A percentile compares a stretch with the other conserved stretches of the same genome.
Conservation (phyloP, 2,113 vertebrate species). For the Seriola aureovittata region DNA sequence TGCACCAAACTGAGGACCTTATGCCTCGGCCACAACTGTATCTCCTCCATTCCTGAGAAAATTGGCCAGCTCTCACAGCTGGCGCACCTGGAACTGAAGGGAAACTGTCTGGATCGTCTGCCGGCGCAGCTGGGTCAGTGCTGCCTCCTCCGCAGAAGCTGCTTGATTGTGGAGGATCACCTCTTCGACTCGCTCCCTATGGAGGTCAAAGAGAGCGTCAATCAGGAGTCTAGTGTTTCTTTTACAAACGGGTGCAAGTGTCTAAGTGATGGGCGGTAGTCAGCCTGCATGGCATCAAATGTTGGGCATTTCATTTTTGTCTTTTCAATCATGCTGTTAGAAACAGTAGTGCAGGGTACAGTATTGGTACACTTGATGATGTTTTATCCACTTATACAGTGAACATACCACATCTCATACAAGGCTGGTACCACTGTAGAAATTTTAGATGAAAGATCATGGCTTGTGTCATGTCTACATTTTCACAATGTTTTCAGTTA, state of each 20-base stretch:
- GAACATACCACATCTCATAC: constrained; percentile 22
- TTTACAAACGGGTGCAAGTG: constrained; percentile 91
- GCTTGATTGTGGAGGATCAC: constrained; percentile 95
- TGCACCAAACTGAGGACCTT: constrained; percentile 95
- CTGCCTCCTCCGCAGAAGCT: constrained; percentile 90
- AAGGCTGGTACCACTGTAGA: constrained; percentile 7
- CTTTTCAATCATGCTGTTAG: constrained; percentile 18
- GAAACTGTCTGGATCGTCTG: constrained; percentile 96
- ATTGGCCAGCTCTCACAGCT: constrained; percentile 93
- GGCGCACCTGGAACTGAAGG: constrained; percentile 95
- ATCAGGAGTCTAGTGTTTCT: constrained; percentile 90
- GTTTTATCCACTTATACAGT: constrained; percentile 13
- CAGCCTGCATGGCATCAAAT: neutral
- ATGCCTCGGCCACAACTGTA: constrained; percentile 93
- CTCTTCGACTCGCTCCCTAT: constrained; percentile 95
- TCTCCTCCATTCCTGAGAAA: constrained; percentile 92
- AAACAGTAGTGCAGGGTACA: constrained; percentile 40
- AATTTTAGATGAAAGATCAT: neutral
- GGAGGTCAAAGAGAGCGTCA: constrained; percentile 95
- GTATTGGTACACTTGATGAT: constrained; percentile 8
- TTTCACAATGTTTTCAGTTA: neutral
- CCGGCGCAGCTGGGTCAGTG: constrained; percentile 93
- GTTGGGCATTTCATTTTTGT: constrained; percentile 1
- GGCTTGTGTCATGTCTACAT: constrained; percentile 1
- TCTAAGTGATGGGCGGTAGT: constrained; percentile 69